phyloP scores from a whole-genome alignment of 2,797 vertebrate genomes.

The Argyrosomus regius region DNA sequence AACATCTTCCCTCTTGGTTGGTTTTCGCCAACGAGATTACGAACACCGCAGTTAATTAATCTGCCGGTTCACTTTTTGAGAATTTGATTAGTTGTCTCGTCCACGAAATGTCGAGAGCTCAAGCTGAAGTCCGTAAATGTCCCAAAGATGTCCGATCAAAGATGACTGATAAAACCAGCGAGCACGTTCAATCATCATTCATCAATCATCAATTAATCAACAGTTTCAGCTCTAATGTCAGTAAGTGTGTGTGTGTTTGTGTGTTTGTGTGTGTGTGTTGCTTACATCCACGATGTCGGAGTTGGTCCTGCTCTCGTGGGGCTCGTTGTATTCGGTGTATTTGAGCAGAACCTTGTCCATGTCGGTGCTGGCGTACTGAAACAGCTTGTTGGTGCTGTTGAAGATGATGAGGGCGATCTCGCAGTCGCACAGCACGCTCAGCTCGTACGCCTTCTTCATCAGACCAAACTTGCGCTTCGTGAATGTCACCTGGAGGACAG shows the following conservation, averaged over 20 bases:
- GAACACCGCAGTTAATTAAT: too few relatives aligned
- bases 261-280: neutral
- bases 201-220: neutral
- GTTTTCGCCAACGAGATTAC: too few relatives aligned
- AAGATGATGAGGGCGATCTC: conserved; percentile 99
- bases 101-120: too few relatives aligned
- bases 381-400: conserved; percentile 99
- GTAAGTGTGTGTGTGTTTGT: too few relatives aligned
- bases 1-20: too few relatives aligned
- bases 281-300: conserved; percentile 96
- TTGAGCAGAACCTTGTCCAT: conserved; percentile 82
- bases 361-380: conserved; percentile 89
- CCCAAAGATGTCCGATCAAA: too few relatives aligned
- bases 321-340: conserved; percentile 94
- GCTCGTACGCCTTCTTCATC: conserved; percentile 83
- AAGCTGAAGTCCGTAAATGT: too few relatives aligned
- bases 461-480: conserved; percentile 92
- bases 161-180: too few relatives aligned
- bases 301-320: conserved; percentile 97
- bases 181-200: too few relatives aligned
- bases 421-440: conserved; percentile 90
- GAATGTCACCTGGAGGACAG: conserved; percentile 90
- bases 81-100: too few relatives aligned
- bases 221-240: neutral
- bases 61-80: too few relatives aligned